These are phyloP conservation scores for Eumacrocentrus americanus DNA, from an alignment of 2,888 invertebrate genomes.

Conservation along the genomic window DNA sequence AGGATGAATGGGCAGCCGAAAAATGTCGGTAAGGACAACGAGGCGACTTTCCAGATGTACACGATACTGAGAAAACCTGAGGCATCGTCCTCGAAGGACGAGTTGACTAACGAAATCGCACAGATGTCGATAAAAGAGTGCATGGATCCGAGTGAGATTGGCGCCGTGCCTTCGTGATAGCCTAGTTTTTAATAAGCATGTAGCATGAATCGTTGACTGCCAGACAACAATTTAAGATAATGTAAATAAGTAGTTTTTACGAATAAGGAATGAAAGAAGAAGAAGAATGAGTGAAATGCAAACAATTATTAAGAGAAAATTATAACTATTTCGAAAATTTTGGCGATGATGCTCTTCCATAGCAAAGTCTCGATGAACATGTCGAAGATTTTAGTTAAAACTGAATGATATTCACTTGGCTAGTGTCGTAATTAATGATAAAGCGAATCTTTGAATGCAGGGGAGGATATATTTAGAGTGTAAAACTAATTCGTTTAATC, in stretches of 20 bases:
- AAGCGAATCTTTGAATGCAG: not conserved
- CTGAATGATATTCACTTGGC: not conserved
- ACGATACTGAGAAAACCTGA: constrained; percentile 52
- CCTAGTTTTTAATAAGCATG: constrained; percentile 35
- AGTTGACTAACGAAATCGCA: constrained; percentile 46
- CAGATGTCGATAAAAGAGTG: constrained; percentile 55
- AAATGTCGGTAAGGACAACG: constrained; percentile 36
- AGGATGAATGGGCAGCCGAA: constrained; percentile 36
- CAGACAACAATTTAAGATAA: not conserved
- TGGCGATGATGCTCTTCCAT: constrained; percentile 11
- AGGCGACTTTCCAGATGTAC: constrained; percentile 44
- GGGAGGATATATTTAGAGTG: not conserved
- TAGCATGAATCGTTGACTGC: no score
- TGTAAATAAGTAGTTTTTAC: constrained; percentile 26
- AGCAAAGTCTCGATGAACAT: not conserved
- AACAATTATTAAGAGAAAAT: not conserved
- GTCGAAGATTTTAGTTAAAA: not conserved
- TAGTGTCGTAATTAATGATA: not conserved
- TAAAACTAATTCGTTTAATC: constrained; percentile 19
- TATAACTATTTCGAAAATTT: not conserved
- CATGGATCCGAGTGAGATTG: constrained; percentile 46
- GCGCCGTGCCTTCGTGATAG: constrained; percentile 55
- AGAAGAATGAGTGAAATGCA: not conserved
- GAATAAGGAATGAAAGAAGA: not conserved
- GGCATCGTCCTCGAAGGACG: constrained; percentile 41